phyloP scores from a whole-genome alignment of 2,797 vertebrate genomes.

The Acanthurus lineatus region DNA sequence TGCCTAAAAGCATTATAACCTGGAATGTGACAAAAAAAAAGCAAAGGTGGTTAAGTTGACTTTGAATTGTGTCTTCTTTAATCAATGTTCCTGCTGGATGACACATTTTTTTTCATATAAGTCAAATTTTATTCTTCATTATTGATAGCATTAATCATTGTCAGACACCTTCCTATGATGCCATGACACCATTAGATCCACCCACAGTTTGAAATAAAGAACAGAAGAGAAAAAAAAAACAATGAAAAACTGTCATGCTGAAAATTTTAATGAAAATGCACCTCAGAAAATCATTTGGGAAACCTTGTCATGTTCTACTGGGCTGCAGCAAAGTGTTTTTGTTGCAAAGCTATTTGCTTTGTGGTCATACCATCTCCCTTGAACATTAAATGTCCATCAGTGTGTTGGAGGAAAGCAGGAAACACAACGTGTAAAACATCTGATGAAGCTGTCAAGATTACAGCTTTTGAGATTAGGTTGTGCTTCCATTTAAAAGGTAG shows the following conservation, averaged over 20 bases:
- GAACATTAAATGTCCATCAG: constrained; percentile 68
- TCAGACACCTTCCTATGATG: constrained; percentile 50
- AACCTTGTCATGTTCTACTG: constrained; percentile 60
- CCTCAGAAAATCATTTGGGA: constrained; percentile 54
- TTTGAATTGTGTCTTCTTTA: constrained; percentile 32
- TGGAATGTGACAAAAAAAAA: not conserved
- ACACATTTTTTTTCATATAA: constrained; percentile 35
- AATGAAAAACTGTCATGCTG: constrained; percentile 38
- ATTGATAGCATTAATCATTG: constrained; percentile 68
- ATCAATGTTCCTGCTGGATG: constrained; percentile 45
- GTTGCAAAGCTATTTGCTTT: constrained; percentile 56
- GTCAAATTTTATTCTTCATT: constrained; percentile 54
- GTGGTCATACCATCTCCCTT: constrained; percentile 57
- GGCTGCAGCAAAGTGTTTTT: constrained; percentile 58
- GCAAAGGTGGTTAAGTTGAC: constrained; percentile 1
- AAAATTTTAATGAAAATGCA: constrained; percentile 58
- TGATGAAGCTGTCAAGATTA: constrained; percentile 65
- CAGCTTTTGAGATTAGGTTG: constrained; percentile 44
- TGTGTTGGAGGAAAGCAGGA: constrained; percentile 45
- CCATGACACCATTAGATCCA: constrained; percentile 53
- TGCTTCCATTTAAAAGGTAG: constrained; percentile 7
- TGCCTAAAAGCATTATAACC: too few species aligned
- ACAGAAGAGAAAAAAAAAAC: constrained; percentile 37
- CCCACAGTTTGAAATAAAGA: constrained; percentile 42
- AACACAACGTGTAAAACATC: constrained; percentile 45